phyloP scores from a whole-genome alignment of 2,797 vertebrate species.

The Micromesistius poutassou region DNA sequence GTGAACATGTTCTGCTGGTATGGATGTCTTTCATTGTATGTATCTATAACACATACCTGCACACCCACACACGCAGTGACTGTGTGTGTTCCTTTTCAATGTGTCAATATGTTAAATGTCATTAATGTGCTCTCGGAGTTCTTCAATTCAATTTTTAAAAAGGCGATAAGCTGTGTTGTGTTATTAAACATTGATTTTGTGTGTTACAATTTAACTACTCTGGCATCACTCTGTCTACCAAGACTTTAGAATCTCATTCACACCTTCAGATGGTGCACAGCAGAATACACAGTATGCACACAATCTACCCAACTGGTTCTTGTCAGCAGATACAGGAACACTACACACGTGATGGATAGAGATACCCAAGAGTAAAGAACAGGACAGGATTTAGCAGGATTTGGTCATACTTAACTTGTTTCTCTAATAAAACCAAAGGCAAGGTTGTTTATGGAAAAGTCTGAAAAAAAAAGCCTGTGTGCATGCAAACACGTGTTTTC shows the following conservation, averaged over 20 bases:
- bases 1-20: not conserved
- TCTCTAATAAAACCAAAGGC: not conserved
- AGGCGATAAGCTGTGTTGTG: not conserved
- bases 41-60: not conserved
- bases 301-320: not conserved
- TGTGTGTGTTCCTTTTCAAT: not conserved
- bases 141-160: not conserved
- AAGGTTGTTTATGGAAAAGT: not conserved
- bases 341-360: not conserved
- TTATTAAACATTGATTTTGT: not conserved
- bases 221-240: not conserved
- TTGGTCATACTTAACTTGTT: not conserved
- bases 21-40: not conserved
- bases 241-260: not conserved
- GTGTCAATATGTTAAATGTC: not conserved
- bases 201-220: not conserved
- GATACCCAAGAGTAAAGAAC: not conserved
- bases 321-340: not conserved
- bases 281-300: not conserved
- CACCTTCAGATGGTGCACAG: not conserved
- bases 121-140: not conserved
- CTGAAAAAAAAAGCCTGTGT: too few species aligned
- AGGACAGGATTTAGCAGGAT: not conserved
- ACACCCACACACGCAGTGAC: not conserved
- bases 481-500: too few species aligned